A percentile compares a stretch with the other conserved stretches of the same genome.
Evolutionary conservation across 2,113 vertebrate species (phyloP).

Genomic region (Oreochromis tanganicae): DNA sequence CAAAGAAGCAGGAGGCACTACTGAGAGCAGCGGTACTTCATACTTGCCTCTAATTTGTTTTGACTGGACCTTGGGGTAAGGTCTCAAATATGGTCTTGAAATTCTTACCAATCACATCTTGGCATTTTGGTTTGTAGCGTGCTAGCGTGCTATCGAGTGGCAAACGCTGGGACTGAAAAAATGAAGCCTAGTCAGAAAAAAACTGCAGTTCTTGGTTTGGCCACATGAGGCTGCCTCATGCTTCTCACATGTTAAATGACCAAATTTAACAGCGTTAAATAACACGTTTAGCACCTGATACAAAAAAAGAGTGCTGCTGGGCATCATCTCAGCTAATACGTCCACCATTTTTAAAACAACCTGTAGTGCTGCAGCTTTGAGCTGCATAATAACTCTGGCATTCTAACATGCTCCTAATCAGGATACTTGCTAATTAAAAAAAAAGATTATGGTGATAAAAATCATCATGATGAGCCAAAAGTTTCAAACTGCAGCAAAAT

Average conservation of each 20-base stretch:
- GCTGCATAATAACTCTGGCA: background rate
- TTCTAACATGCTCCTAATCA: background rate
- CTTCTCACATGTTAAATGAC: background rate
- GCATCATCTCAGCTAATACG: fast-evolving
- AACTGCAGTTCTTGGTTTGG: background rate
- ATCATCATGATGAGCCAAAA: background rate
- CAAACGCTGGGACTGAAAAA: fast-evolving
- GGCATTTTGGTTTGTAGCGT: background rate
- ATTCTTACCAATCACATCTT: background rate
- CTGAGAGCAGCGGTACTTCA: background rate
- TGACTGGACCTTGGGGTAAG: background rate
- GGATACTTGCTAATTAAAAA: background rate
- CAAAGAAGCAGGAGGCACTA: background rate
- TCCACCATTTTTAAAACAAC: fast-evolving
- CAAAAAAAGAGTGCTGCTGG: background rate
- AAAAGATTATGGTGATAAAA: fast-evolving
- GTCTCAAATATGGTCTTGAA: fast-evolving
- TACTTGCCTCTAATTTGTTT: background rate
- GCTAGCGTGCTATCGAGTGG: background rate
- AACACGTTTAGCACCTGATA: background rate
- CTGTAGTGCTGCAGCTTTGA: background rate
- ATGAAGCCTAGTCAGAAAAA: background rate
- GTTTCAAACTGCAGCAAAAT: background rate
- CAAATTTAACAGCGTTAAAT: background rate
- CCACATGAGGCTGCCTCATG: background rate